Conservation (phyloP, 2,888 invertebrate genomes). For the Drosophila anomalipes region DNA sequence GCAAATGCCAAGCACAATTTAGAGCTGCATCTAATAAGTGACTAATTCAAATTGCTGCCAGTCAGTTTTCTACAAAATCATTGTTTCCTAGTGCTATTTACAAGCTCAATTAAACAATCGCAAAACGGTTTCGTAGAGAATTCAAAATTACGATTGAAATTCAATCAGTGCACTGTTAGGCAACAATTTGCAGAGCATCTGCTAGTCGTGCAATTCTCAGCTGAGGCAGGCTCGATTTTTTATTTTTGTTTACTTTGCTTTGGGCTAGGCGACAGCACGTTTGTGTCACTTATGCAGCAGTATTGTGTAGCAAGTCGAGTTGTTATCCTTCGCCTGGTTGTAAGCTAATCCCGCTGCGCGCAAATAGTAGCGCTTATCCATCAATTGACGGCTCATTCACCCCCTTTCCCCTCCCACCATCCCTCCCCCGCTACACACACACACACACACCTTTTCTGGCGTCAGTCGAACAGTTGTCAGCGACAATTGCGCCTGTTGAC, state of each 20-base stretch:
- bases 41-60: neutral
- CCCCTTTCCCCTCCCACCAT: neutral
- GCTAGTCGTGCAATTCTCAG: slow-evolving; percentile 9
- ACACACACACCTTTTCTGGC: neutral
- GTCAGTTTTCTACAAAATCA: neutral
- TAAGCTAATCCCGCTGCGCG: slow-evolving; percentile 69
- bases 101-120: neutral
- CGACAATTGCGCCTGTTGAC: slow-evolving; percentile 65
- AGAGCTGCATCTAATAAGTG: neutral
- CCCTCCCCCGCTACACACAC: neutral
- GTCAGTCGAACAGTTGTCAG: slow-evolving; percentile 55
- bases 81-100: neutral
- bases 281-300: slow-evolving; percentile 35
- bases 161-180: neutral
- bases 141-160: neutral
- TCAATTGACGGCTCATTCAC: slow-evolving; percentile 22
- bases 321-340: slow-evolving; percentile 56
- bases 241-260: slow-evolving; percentile 33
- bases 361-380: slow-evolving; percentile 59
- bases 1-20: neutral
- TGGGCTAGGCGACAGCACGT: slow-evolving; percentile 30
- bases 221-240: neutral
- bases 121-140: neutral
- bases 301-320: slow-evolving; percentile 28
- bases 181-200: slow-evolving; percentile 24